Evolutionary conservation across 1,140 invertebrate genomes (phyloP).

Genomic region (Cyrtorhinus lividipennis): DNA sequence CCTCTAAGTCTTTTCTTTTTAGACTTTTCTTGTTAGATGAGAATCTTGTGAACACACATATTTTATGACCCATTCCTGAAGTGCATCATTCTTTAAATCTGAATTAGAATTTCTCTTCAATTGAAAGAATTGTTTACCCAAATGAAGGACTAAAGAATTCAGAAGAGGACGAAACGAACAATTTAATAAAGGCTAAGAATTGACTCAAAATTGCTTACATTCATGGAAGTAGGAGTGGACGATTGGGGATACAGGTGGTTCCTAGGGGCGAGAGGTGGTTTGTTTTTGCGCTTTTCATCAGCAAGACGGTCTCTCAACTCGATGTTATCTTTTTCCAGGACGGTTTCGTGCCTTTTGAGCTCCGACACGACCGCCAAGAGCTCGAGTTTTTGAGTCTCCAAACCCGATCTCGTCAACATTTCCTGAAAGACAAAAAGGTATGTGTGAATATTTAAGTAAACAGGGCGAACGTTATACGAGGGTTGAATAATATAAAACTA

Average conservation of each 20-base stretch:
- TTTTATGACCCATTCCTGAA: too few species aligned
- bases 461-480: neutral
- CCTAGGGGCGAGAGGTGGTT: conserved; percentile 32
- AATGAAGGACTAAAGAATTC: too few species aligned
- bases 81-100: too few species aligned
- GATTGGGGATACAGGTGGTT: conserved; percentile 28
- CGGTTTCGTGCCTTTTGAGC: conserved; percentile 66
- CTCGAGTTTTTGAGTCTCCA: conserved; percentile 88
- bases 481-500: neutral
- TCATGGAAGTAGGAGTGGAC: conserved; percentile 26
- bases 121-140: too few species aligned
- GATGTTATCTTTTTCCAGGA: conserved; percentile 68
- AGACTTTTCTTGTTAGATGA: too few species aligned
- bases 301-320: conserved; percentile 41
- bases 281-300: conserved; percentile 29
- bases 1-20: too few species aligned
- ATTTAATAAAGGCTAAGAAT: too few species aligned
- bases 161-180: too few species aligned
- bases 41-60: too few species aligned
- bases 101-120: too few species aligned
- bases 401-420: conserved; percentile 64
- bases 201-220: neutral
- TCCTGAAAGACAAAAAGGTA: conserved; percentile 54
- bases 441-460: neutral
- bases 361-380: conserved; percentile 79